phyloP scores from a whole-genome alignment of 1,140 invertebrate genomes.

The Diorhabda carinulata region DNA sequence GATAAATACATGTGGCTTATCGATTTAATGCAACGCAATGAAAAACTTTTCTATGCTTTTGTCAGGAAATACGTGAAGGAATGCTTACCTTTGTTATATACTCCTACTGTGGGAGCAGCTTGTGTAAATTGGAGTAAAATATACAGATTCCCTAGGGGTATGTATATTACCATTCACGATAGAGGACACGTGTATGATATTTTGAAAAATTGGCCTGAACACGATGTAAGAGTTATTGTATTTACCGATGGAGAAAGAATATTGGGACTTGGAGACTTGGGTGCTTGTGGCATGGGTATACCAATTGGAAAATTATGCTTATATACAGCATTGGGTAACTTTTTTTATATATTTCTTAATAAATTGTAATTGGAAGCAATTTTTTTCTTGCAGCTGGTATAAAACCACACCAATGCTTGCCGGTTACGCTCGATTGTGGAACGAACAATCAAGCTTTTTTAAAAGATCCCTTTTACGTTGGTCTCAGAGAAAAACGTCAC shows the following conservation, averaged over 20 bases:
- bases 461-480: conserved; percentile 90
- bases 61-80: conserved; percentile 90
- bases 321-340: conserved; percentile 74
- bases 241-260: conserved; percentile 95
- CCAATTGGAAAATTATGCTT: conserved; percentile 92
- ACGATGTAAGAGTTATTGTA: conserved; percentile 87
- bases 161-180: conserved; percentile 96
- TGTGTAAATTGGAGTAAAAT: conserved; percentile 96
- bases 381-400: conserved; percentile 65
- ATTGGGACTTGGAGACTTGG: conserved; percentile 88
- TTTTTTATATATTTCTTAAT: background rate
- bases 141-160: conserved; percentile 87
- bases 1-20: conserved; percentile 88
- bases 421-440: conserved; percentile 89
- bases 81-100: conserved; percentile 97
- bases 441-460: conserved; percentile 84
- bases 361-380: background rate
- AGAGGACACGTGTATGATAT: conserved; percentile 89
- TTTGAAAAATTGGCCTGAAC: conserved; percentile 88
- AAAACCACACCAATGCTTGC: conserved; percentile 88
- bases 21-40: conserved; percentile 90
- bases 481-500: conserved; percentile 76
- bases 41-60: conserved; percentile 91
- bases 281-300: conserved; percentile 94
- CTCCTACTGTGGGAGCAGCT: conserved; percentile 93